Conservation (phyloP, 2,113 vertebrate species). For the Serilophus lunatus region DNA sequence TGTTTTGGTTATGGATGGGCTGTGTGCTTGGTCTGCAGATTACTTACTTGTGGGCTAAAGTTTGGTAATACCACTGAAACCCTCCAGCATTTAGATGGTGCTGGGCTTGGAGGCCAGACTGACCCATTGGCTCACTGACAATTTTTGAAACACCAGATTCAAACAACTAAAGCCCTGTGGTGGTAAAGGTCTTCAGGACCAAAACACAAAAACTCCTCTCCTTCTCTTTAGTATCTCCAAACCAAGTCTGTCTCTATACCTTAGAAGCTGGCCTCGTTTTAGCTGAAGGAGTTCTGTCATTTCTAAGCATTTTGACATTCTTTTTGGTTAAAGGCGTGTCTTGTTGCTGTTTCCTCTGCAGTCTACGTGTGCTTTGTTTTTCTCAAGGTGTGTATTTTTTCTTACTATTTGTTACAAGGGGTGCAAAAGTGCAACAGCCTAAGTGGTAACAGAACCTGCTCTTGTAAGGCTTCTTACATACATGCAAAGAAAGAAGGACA, state of each 20-base stretch:
- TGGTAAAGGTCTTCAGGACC: neutral
- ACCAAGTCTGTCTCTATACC: neutral
- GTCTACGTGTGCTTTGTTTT: rapidly evolving
- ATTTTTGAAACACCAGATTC: neutral
- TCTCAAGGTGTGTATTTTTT: neutral
- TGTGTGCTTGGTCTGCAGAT: neutral
- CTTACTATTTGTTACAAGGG: neutral
- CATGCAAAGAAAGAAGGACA: neutral
- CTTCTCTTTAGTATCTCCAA: neutral
- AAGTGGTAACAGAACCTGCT: neutral
- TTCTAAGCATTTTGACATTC: neutral
- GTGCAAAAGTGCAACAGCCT: neutral
- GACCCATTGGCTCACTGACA: neutral
- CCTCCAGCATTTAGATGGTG: neutral
- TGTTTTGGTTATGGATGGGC: neutral
- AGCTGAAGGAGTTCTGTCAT: neutral
- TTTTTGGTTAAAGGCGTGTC: neutral
- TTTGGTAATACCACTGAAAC: neutral
- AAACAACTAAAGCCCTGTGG: neutral
- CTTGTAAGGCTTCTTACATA: neutral
- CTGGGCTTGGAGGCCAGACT: neutral
- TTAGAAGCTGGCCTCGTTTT: neutral
- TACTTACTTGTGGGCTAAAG: neutral
- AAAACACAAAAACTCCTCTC: neutral
- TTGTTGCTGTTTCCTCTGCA: neutral